Base-by-base conservation (phyloP, 2,888 invertebrate species). In the Prostheceraeus crozeri region DNA sequence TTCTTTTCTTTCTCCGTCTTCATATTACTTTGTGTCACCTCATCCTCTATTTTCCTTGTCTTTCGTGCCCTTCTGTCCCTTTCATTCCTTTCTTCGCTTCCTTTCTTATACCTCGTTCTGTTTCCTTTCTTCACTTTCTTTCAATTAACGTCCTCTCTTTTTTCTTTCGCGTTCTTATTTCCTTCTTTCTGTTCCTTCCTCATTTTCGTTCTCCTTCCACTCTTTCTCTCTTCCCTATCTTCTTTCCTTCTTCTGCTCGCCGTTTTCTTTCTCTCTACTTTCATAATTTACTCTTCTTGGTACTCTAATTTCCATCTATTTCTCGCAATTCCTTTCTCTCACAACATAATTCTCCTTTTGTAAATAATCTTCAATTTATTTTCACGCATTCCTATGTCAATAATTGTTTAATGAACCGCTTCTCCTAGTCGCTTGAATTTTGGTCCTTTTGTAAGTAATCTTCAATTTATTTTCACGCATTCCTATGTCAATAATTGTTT, bases 1-100 rank as follows among this genome's bases (percentile, higher is more conserved):
- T n/a, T 33, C 33, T 33, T 33, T n/a, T 33, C 33, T 33, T n/a
- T 33, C 33, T 33, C 33, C n/a, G 10, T 33, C 33, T 33, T n/a
- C n/a, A 8, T 33, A 8, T 33, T n/a, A 10, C 33, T 33, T n/a
- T 33, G 10, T 33, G 10, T 33, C 33, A 10, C 33, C n/a, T n/a
- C n/a, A 8, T 33, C 33, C 33, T 33, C 33, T 33, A 8, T 33
- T n/a, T 33, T n/a, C n/a, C 33, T 33, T n/a, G 10, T n/a, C n/a
- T n/a, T 33, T n/a, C n/a, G 10, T 33, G 10, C n/a, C 33, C n/a
- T n/a, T 33, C 33, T 33, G 10, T 33, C 33, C n/a, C 33, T 33
- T n/a, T 33, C 33, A 10, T n/a, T 33, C 33, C n/a, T n/a, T 33
- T n/a, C n/a, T n/a, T 33, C 33, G 10, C 33, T 33, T n/a, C n/a